Evolutionary conservation across 2,113 vertebrate species (phyloP), one percentile per base, ranked within the genome.

Genomic region (Paramormyrops kingsleyae): DNA sequence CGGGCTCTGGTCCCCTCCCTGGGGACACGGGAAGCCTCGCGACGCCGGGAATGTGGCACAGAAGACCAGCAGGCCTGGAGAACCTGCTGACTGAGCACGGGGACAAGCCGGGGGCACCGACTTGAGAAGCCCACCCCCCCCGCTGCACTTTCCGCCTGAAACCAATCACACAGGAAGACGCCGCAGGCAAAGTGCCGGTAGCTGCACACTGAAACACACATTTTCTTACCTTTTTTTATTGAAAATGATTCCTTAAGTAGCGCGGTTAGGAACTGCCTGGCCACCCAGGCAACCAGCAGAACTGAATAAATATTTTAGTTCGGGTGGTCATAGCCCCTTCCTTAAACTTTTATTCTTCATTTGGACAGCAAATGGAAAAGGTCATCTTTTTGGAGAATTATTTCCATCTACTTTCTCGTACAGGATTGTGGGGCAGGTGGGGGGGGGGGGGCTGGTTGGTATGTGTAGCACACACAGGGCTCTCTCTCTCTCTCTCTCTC

Each of bases 151-250:
- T 35, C 44, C 9, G 44, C 85, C 87, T 88, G 47, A 90, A 89
- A 90, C 87, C 52, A 62, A 84, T 87, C 87, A 31, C 92, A 90
- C 85, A 91, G 90, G 88, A 93, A 89, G 53, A 62, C n/a, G 90
- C 89, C 90, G 31, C 5, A 12, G n/a, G 84, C 91, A 93, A 93
- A 92, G 87, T 59, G 92, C 94, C 91, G 90, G 50, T 4, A 83
- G 92, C 92, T 44, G 17, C 52, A 70, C 3, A 13, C 1, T 13
- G 90, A 89, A 93, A 92, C 35, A 92, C 92, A 92, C 92, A 80
- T 89, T n/a, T 86, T 92, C 62, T n/a, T 19, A 7, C 77, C 66
- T 80, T 83, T 74, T 53, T 62, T 90, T 88, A 90, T 89, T 92
- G 89, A 88, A 70, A 89, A 89, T 91, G 90, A 39, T 86, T 86